Evolutionary conservation across 2,888 invertebrate species (phyloP).

Genomic region (Diplolepis rosae): DNA sequence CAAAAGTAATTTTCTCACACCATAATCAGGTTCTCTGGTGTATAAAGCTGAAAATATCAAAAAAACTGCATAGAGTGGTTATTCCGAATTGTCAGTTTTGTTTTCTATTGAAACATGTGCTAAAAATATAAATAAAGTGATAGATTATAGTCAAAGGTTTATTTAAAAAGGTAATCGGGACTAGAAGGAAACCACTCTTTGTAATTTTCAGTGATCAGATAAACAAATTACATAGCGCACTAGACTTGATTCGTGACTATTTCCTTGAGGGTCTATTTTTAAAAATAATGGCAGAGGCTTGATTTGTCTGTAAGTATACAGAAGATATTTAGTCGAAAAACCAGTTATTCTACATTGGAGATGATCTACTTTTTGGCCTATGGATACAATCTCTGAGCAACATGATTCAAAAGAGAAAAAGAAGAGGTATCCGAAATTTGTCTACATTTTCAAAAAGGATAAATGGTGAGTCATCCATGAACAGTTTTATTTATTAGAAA

Average conservation of each 20-base stretch:
- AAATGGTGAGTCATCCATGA: no score
- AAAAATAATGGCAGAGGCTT: not conserved
- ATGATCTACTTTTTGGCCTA: no score
- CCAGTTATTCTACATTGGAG: no score
- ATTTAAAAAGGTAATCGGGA: not conserved
- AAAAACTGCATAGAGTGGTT: not conserved
- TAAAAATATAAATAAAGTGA: not conserved
- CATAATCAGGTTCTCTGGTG: not conserved
- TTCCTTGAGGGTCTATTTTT: not conserved
- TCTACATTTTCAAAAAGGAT: no score
- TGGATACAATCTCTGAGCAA: no score
- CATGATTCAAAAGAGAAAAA: no score
- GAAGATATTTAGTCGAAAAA: no score
- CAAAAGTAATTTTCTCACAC: slow-evolving; percentile 12
- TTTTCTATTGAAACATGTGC: not conserved
- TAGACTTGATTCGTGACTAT: slow-evolving; percentile 8
- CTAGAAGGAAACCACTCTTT: not conserved
- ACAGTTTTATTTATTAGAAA: no score
- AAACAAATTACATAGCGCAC: slow-evolving; percentile 2
- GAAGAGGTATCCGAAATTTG: no score
- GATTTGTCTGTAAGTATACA: no score
- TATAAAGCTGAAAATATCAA: not conserved
- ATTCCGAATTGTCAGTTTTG: not conserved
- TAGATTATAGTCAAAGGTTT: not conserved
- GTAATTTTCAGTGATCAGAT: not conserved